Conservation (phyloP, 2,113 vertebrate species). For the Sturnus vulgaris region DNA sequence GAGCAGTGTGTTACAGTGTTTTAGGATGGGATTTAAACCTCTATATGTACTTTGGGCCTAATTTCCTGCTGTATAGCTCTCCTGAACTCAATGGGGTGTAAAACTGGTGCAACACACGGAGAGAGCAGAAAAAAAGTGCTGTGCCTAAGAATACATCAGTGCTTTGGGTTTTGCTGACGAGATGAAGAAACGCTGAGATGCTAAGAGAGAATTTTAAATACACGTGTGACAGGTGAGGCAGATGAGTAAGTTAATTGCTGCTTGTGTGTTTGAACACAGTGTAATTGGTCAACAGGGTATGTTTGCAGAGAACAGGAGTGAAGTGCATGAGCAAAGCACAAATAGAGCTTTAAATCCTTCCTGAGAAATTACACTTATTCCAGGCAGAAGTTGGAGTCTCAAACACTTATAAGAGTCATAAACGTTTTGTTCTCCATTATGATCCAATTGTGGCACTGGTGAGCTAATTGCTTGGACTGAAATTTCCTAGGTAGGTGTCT, state of each 20-base stretch:
- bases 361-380: not conserved
- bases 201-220: slow-evolving; percentile 32
- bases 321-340: not conserved
- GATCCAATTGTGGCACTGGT: not conserved
- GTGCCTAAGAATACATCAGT: not conserved
- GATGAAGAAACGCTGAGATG: not conserved
- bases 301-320: not conserved
- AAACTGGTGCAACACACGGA: not conserved
- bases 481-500: not conserved
- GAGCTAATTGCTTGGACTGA: slow-evolving; percentile 10
- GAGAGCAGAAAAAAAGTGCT: not conserved
- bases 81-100: slow-evolving; percentile 30
- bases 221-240: slow-evolving; percentile 24
- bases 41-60: slow-evolving; percentile 21
- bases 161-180: slow-evolving; percentile 21
- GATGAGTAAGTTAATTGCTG: slow-evolving; percentile 37
- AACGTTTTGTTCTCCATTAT: not conserved
- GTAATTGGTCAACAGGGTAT: slow-evolving; percentile 27
- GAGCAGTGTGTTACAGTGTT: slow-evolving; percentile 28
- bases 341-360: slow-evolving; percentile 21
- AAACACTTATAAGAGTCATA: not conserved
- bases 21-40: not conserved
- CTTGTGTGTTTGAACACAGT: slow-evolving; percentile 14
- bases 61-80: slow-evolving; percentile 36
- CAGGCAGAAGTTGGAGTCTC: not conserved